These are phyloP conservation scores for Hedychridium roseum DNA, from an alignment of 2,888 invertebrate species.

Conservation along the genomic window DNA sequence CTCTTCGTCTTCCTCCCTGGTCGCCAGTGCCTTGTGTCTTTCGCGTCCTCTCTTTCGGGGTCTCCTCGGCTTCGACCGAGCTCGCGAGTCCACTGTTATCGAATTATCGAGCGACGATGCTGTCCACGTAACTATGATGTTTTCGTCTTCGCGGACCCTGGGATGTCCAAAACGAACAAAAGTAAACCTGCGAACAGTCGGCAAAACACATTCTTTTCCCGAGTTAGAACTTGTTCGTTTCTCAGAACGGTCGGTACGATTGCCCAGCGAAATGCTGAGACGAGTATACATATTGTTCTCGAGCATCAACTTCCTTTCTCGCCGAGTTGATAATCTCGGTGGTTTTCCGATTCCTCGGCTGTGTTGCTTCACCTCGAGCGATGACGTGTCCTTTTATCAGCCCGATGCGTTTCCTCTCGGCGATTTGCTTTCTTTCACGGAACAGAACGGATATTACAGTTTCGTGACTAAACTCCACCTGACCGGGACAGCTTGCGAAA, in stretches of 20 bases:
- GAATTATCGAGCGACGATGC: neutral
- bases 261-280: constrained; percentile 4
- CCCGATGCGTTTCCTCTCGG: too few species aligned
- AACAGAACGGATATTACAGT: constrained; percentile 8
- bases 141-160: neutral
- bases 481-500: constrained; percentile 6
- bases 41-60: too few species aligned
- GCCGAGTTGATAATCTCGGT: constrained; percentile 4
- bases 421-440: neutral
- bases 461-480: constrained; percentile 10
- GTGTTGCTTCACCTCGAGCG: constrained; percentile 12
- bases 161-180: too few species aligned
- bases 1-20: constrained; percentile 21
- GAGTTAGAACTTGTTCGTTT: too few species aligned
- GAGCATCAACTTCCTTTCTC: constrained; percentile 2
- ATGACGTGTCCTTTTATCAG: constrained; percentile 8
- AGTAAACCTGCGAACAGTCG: too few species aligned
- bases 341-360: constrained; percentile 13
- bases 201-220: too few species aligned
- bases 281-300: constrained; percentile 7
- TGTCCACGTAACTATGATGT: neutral
- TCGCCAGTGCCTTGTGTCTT: constrained; percentile 2
- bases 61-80: too few species aligned
- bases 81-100: too few species aligned
- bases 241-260: constrained; percentile 4